Conservation (phyloP, 2,113 vertebrate species). For the Phrynosoma platyrhinos region DNA sequence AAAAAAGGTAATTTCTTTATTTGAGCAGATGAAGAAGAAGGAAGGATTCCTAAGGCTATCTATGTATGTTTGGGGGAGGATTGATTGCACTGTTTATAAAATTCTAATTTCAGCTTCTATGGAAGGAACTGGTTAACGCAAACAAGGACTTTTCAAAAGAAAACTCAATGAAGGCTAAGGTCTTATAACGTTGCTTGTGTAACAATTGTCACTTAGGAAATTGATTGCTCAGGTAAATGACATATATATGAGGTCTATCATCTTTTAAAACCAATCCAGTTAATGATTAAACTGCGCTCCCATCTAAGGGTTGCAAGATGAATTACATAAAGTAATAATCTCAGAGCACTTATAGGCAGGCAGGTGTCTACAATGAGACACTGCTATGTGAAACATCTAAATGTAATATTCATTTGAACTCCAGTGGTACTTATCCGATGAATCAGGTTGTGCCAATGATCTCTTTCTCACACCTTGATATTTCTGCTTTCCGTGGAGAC, state of each 20-base stretch:
- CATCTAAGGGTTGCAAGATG: conserved; percentile 30
- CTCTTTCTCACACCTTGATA: neutral
- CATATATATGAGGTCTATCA: conserved; percentile 32
- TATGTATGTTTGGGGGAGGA: neutral
- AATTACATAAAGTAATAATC: conserved; percentile 20
- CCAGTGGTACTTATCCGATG: neutral
- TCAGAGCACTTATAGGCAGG: conserved; percentile 18
- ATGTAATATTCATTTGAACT: neutral
- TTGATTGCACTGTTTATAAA: neutral
- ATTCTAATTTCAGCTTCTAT: neutral
- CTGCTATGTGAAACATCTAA: neutral
- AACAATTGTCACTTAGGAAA: conserved; percentile 25
- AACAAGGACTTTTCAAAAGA: neutral
- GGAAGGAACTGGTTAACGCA: neutral
- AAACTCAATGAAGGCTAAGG: conserved; percentile 23
- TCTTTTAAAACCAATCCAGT: conserved; percentile 46
- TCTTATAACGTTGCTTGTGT: conserved; percentile 9
- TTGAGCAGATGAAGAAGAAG: too few relatives aligned
- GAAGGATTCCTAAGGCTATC: neutral
- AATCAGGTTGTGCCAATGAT: rapidly evolving
- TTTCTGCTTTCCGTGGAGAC: conserved; percentile 38
- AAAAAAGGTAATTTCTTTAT: neutral
- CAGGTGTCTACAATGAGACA: neutral
- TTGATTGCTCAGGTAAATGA: neutral
- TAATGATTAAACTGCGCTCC: conserved; percentile 66